phyloP scores from a whole-genome alignment of 1,140 invertebrate species.

The Diorhabda elongata region DNA sequence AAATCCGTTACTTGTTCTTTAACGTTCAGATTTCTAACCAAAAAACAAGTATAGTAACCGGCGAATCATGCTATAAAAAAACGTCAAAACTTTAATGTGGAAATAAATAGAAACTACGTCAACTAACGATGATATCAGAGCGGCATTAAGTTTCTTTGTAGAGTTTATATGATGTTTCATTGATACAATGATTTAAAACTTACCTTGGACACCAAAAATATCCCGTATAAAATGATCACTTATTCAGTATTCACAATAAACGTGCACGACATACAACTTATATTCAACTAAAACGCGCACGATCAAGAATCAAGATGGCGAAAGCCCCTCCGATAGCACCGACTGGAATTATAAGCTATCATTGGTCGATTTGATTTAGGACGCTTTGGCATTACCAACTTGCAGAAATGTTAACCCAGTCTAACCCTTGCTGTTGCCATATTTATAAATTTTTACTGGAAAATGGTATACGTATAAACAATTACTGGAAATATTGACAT shows the following conservation, averaged over 20 bases:
- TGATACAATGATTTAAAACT: background rate
- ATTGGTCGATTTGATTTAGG: conserved; percentile 25
- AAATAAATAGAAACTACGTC: background rate
- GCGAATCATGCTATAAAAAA: background rate
- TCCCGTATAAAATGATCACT: conserved; percentile 2
- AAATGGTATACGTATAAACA: background rate
- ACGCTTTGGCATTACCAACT: conserved; percentile 25
- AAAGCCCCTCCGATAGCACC: conserved; percentile 22
- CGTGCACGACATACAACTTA: conserved; percentile 23
- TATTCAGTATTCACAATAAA: conserved; percentile 1
- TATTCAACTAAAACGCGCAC: conserved; percentile 28
- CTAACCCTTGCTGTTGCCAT: background rate
- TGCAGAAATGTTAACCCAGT: conserved; percentile 18
- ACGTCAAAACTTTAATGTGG: background rate
- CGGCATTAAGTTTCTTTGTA: background rate
- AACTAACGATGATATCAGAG: background rate
- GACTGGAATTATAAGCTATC: conserved; percentile 9
- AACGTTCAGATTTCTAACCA: background rate
- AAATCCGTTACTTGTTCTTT: background rate
- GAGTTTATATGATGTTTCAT: background rate
- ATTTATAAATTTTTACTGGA: background rate
- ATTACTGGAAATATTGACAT: too few relatives aligned
- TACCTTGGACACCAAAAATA: background rate
- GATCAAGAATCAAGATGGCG: conserved; percentile 29
- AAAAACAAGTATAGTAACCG: background rate